Evolutionary conservation across 2,888 invertebrate genomes (phyloP), one percentile per base, ranked within the genome.

Genomic region (Aphodius sticticus): DNA sequence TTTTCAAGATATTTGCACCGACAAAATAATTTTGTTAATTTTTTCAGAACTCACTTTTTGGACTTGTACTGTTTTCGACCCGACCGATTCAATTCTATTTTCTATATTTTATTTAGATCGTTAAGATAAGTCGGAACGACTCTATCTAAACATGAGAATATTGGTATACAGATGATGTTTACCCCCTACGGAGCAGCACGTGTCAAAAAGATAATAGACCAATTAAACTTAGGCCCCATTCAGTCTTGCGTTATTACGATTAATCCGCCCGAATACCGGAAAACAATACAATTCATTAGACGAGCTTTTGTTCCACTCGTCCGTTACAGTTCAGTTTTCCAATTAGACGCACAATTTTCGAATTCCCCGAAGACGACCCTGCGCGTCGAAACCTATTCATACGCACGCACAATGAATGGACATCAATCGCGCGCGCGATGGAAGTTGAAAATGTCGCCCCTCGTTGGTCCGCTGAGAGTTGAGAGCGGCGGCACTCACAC

Each of bases 401-500:
- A 53, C 53, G 53, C 12, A 53, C 53, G 53, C 53, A 53, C 53
- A 53, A 53, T 53, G 53, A 53, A 53, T 53, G 53, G 53, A 53
- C 53, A 53, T 26, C 26, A 1, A 26, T 26, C 26, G 26, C 26
- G 26, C n/a, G n/a, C n/a, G 26, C 26, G 26, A 53, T 2, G 9
- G 9, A 53, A 53, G 53, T 53, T 53, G 53, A 53, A 53, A 83
- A 84, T 81, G 83, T 82, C 81, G 82, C 80, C 82, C 82, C 82
- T 81, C 81, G 83, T 83, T 81, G 81, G 80, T 80, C 80, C 35
- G 26, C 36, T 7, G 74, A 37, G 26, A 26, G 26, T 26, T 26
- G 74, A n/a, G 74, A n/a, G 36, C 35, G n/a, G 74, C 16, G 53
- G 74, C 26, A 35, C 74, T 35, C 74, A 37, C 82, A 82, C 81